Percentiles rank a stretch among this genome's conserved stretches.
These are phyloP conservation scores for Tenthredo notha DNA, from an alignment of 2,888 invertebrate species.

Conservation along the genomic window DNA sequence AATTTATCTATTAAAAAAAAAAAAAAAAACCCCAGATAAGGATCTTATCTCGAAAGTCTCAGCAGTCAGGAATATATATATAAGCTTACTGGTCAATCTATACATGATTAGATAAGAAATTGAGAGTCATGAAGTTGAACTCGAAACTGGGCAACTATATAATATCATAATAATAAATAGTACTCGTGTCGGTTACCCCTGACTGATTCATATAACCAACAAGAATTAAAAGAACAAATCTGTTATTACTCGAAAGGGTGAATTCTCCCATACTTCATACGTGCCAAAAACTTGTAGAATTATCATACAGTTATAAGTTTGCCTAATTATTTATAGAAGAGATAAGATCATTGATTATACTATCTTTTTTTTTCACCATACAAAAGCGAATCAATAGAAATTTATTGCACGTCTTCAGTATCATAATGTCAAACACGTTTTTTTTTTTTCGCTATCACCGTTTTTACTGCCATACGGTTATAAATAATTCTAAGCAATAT, in stretches of 20 bases:
- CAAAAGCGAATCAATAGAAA: neutral
- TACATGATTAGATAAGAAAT: conserved; percentile 23
- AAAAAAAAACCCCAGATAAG: neutral
- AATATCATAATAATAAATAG: neutral
- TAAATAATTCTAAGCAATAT: neutral
- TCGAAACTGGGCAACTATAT: neutral
- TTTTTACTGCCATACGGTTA: neutral
- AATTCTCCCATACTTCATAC: neutral
- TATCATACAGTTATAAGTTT: neutral
- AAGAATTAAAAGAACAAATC: neutral
- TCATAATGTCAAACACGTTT: neutral
- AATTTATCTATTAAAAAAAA: neutral
- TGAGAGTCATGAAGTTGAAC: neutral
- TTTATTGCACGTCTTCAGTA: neutral
- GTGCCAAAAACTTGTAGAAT: neutral
- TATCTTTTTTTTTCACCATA: neutral
- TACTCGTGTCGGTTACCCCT: neutral
- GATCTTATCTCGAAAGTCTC: neutral
- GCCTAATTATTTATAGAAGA: neutral
- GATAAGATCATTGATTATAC: neutral
- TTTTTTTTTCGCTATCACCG: neutral
- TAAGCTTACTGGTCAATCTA: neutral
- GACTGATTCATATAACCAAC: conserved; percentile 3
- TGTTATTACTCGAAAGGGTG: neutral
- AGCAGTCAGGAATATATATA: neutral